A percentile compares a stretch with the other conserved stretches of the same genome.
These are phyloP conservation scores for Brachyhypopomus gauderio DNA, from an alignment of 2,113 vertebrate species.

Conservation along the genomic window DNA sequence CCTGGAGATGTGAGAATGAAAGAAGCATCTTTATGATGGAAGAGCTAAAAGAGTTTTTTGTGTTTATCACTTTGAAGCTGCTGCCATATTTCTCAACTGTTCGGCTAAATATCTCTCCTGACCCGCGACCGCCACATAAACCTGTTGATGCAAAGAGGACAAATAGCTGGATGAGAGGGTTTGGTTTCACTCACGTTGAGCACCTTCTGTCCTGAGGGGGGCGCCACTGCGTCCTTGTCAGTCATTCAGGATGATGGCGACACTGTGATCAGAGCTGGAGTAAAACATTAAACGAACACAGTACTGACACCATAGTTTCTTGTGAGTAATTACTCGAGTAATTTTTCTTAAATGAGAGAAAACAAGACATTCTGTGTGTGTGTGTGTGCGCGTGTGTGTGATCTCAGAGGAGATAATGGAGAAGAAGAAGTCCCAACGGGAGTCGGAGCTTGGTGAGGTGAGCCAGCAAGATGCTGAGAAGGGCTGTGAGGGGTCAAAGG, in stretches of 20 bases:
- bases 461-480: conserved; percentile 71
- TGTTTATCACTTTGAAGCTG: background rate
- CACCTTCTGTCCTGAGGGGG: background rate
- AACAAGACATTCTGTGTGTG: background rate
- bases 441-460: conserved; percentile 75
- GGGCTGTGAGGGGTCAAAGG: conserved; percentile 71
- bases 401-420: conserved; percentile 83
- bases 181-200: background rate
- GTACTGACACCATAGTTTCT: background rate
- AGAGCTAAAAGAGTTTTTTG: no score
- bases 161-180: no score
- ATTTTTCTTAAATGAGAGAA: background rate
- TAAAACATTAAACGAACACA: background rate
- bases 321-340: background rate
- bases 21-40: no score
- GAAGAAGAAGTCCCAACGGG: conserved; percentile 77
- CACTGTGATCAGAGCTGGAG: background rate
- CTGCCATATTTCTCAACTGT: background rate
- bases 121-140: background rate
- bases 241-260: no score
- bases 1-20: no score
- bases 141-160: background rate
- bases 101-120: background rate
- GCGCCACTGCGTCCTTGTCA: background rate
- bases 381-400: background rate